A percentile compares a stretch with the other conserved stretches of the same genome.
Evolutionary conservation across 2,797 vertebrate genomes (phyloP).

Genomic region (Limosa lapponica): DNA sequence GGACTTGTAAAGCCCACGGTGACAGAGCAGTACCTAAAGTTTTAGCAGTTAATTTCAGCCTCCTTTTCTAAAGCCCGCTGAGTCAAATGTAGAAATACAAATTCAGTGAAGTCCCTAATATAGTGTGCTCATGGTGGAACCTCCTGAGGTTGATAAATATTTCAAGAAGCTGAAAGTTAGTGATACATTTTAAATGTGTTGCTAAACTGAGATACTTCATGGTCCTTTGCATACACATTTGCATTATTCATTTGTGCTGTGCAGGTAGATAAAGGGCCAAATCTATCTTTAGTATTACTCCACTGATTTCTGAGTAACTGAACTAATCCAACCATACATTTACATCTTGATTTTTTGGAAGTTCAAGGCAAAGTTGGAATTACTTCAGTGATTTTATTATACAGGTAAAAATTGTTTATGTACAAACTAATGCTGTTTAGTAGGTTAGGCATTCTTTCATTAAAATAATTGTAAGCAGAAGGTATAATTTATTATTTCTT

Average conservation of each 20-base stretch:
- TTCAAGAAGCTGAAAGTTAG: conserved; percentile 45
- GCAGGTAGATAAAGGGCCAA: conserved; percentile 42
- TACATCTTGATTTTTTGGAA: conserved; percentile 28
- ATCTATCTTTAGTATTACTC: conserved; percentile 32
- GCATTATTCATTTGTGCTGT: conserved; percentile 65
- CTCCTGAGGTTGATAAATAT: background rate
- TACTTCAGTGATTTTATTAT: conserved; percentile 20
- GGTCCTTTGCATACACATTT: conserved; percentile 48
- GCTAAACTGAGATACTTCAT: conserved; percentile 49
- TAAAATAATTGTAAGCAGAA: background rate
- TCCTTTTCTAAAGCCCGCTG: background rate
- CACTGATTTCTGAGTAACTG: conserved; percentile 35
- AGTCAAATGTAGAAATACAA: conserved; percentile 7
- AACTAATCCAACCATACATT: background rate
- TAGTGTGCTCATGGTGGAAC: background rate
- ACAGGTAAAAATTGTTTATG: background rate
- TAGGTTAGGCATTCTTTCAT: background rate
- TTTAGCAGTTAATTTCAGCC: background rate
- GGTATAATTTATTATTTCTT: background rate
- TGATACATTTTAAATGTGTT: conserved; percentile 58
- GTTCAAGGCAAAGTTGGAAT: background rate
- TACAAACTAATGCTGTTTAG: background rate
- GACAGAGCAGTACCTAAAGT: background rate
- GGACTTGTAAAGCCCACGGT: background rate
- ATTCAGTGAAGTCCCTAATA: conserved; percentile 27